Percentiles rank a stretch among this genome's conserved stretches.
phyloP scores from a whole-genome alignment of 1,140 invertebrate species.

The Atta texana region DNA sequence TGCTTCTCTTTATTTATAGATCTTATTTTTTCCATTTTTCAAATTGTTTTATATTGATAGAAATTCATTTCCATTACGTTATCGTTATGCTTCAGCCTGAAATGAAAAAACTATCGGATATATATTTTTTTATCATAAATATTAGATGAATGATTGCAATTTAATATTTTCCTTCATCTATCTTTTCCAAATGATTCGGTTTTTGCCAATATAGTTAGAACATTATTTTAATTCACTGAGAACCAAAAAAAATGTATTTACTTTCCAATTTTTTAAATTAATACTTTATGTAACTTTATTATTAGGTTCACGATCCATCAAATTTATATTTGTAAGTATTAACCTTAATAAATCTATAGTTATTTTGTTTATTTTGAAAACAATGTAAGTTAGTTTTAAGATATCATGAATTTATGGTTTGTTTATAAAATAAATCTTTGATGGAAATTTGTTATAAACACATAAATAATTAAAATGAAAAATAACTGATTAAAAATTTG shows the following conservation, averaged over 20 bases:
- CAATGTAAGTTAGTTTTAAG: background rate
- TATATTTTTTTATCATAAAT: constrained; percentile 21
- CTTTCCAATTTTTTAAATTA: background rate
- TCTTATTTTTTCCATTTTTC: background rate
- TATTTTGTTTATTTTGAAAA: background rate
- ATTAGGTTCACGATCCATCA: background rate
- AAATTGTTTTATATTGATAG: background rate
- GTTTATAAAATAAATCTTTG: background rate
- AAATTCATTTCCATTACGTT: background rate
- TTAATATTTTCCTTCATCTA: background rate
- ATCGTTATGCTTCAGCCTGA: background rate
- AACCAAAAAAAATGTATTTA: background rate
- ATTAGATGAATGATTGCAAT: background rate
- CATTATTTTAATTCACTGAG: background rate
- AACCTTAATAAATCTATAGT: background rate
- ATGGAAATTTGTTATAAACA: background rate
- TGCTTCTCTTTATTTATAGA: background rate
- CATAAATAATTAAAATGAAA: background rate
- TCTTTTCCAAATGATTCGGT: background rate
- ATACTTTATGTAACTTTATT: background rate
- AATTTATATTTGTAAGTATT: background rate
- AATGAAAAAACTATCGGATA: background rate
- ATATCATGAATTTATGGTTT: background rate
- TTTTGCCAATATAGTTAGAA: background rate
- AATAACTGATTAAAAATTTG: background rate